phyloP scores from a whole-genome alignment of 2,888 invertebrate genomes.

The Sinotaia quadrata region DNA sequence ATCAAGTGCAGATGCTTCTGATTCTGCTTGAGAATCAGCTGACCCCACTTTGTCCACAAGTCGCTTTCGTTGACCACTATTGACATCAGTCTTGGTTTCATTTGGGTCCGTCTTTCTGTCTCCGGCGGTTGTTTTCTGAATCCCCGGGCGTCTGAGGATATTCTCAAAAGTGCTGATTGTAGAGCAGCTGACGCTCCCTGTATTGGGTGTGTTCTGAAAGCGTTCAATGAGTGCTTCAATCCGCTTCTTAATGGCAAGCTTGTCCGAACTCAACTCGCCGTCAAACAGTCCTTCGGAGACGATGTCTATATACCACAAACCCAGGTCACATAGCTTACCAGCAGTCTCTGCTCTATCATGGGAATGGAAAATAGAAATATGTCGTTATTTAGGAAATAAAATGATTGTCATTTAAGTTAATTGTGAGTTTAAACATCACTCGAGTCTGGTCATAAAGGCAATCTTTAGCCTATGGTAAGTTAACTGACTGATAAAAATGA shows the following conservation, averaged over 20 bases:
- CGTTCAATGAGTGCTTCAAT: slow-evolving; percentile 22
- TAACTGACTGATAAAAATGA: too few species aligned
- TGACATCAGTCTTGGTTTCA: too few species aligned
- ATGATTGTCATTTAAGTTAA: too few species aligned
- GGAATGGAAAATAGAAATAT: not conserved
- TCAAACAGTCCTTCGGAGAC: slow-evolving; percentile 46
- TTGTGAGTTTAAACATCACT: too few species aligned
- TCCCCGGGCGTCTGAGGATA: not conserved
- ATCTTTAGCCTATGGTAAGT: too few species aligned
- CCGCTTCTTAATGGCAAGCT: slow-evolving; percentile 4
- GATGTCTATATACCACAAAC: slow-evolving; percentile 52
- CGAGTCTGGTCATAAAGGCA: too few species aligned
- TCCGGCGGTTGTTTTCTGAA: not conserved
- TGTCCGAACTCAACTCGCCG: slow-evolving; percentile 29
- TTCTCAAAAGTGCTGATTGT: slow-evolving; percentile 17
- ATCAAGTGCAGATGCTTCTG: too few species aligned
- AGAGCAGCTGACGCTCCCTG: slow-evolving; percentile 21
- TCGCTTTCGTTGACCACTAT: too few species aligned
- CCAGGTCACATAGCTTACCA: slow-evolving; percentile 43
- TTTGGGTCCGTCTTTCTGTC: too few species aligned
- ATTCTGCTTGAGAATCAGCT: too few species aligned
- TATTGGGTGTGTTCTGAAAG: not conserved
- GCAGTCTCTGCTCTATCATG: not conserved
- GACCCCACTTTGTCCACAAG: too few species aligned
- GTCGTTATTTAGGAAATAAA: too few species aligned